Conservation (phyloP, 2,113 vertebrate species). For the Argyrosomus japonicus region DNA sequence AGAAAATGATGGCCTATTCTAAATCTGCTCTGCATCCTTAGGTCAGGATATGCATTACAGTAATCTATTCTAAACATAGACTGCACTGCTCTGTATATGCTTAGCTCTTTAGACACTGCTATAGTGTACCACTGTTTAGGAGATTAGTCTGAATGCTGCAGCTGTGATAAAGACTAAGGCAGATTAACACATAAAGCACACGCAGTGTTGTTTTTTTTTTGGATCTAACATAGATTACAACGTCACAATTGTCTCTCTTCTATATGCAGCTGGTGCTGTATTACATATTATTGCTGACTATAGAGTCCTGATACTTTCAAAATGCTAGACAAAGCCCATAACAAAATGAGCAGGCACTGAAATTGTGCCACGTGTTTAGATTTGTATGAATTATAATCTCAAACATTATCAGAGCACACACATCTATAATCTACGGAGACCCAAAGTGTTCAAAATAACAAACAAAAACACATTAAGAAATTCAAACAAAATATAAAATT, state of each 20-base stretch:
- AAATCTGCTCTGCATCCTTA: conserved; percentile 49
- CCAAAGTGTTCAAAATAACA: not conserved
- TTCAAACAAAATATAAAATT: not conserved
- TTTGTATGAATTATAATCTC: too few species aligned
- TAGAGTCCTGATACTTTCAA: not conserved
- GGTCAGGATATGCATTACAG: conserved; percentile 48
- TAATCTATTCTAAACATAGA: conserved; percentile 49
- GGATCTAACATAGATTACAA: not conserved
- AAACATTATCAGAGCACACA: too few species aligned
- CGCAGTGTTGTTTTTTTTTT: not conserved
- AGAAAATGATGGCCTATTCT: conserved; percentile 48
- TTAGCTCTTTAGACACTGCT: not conserved
- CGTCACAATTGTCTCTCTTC: not conserved
- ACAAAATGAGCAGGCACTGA: not conserved
- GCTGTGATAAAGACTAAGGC: conserved; percentile 37
- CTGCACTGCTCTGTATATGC: conserved; percentile 15
- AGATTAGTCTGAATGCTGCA: conserved; percentile 31
- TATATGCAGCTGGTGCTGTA: not conserved
- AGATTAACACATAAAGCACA: conserved; percentile 25
- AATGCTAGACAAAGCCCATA: not conserved
- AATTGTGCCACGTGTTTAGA: not conserved
- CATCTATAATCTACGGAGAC: not conserved
- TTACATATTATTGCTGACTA: conserved; percentile 17
- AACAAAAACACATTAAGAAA: not conserved
- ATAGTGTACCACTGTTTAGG: conserved; percentile 6